Conservation (phyloP, 2,113 vertebrate genomes). For the Vimba vimba region DNA sequence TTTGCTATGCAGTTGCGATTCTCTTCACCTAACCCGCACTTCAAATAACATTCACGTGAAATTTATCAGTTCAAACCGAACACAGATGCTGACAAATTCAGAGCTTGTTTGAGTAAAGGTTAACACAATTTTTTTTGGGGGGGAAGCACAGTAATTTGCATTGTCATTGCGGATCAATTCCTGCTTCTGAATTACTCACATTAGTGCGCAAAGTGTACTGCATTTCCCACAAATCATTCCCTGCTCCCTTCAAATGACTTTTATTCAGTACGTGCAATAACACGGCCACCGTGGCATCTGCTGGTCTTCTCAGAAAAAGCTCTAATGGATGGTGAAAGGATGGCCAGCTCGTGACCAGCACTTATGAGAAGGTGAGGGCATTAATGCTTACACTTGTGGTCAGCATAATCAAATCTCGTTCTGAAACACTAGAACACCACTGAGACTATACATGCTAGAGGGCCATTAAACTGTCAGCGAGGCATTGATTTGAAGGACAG, state of each 20-base stretch:
- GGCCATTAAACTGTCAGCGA: slow-evolving; percentile 61
- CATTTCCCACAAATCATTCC: slow-evolving; percentile 44
- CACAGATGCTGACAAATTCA: neutral
- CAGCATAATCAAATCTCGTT: slow-evolving; percentile 54
- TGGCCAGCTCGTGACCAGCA: slow-evolving; percentile 37
- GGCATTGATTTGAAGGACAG: slow-evolving; percentile 54
- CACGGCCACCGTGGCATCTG: slow-evolving; percentile 24
- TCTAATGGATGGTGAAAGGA: slow-evolving; percentile 55
- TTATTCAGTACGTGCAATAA: slow-evolving; percentile 25
- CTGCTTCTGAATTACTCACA: slow-evolving; percentile 21
- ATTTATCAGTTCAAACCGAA: neutral
- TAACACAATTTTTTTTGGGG: neutral
- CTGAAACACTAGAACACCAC: slow-evolving; percentile 54
- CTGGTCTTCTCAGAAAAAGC: slow-evolving; percentile 20
- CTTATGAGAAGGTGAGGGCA: slow-evolving; percentile 46
- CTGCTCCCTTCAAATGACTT: slow-evolving; percentile 21
- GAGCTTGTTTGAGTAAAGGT: neutral
- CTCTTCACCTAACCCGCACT: neutral
- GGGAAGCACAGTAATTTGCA: neutral
- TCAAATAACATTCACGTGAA: neutral
- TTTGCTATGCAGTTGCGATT: neutral
- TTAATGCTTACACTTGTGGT: slow-evolving; percentile 47
- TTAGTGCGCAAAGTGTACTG: neutral
- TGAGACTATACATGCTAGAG: slow-evolving; percentile 43
- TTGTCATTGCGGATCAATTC: slow-evolving; percentile 40